These are phyloP conservation scores for Erythrocercus mccallii DNA, from an alignment of 2,113 vertebrate species.

Conservation along the genomic window DNA sequence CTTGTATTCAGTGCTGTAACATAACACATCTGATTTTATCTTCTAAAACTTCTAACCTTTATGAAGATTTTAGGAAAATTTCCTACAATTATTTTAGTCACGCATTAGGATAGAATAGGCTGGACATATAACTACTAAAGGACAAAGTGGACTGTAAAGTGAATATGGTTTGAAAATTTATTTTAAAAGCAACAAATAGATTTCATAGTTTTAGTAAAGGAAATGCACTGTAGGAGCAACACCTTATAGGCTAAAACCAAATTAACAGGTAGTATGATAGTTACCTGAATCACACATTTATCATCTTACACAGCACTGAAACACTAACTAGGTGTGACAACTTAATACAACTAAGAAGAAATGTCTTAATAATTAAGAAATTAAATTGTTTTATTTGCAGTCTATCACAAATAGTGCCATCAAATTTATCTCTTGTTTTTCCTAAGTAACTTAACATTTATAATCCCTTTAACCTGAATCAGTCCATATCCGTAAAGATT, in stretches of 20 bases:
- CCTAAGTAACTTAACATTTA: neutral
- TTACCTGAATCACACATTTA: neutral
- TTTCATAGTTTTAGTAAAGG: neutral
- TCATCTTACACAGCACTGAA: neutral
- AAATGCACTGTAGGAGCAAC: neutral
- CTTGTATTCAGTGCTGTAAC: neutral
- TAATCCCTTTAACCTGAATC: neutral
- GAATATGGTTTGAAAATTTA: neutral
- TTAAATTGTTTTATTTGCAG: neutral
- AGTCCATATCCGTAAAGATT: neutral
- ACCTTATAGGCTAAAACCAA: neutral
- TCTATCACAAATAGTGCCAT: neutral
- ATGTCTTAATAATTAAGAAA: slow-evolving; percentile 34
- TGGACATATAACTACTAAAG: neutral
- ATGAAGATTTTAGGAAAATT: neutral
- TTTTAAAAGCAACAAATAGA: neutral
- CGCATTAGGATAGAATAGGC: neutral
- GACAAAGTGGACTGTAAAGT: neutral
- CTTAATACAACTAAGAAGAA: slow-evolving; percentile 16
- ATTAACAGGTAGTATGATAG: neutral
- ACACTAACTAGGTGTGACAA: neutral
- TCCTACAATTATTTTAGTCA: neutral
- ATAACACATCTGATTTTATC: neutral
- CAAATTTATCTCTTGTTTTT: slow-evolving; percentile 6
- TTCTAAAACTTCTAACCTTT: neutral